Evolutionary conservation across 2,888 invertebrate genomes (phyloP).

Genomic region (Drosophila neonasuta): DNA sequence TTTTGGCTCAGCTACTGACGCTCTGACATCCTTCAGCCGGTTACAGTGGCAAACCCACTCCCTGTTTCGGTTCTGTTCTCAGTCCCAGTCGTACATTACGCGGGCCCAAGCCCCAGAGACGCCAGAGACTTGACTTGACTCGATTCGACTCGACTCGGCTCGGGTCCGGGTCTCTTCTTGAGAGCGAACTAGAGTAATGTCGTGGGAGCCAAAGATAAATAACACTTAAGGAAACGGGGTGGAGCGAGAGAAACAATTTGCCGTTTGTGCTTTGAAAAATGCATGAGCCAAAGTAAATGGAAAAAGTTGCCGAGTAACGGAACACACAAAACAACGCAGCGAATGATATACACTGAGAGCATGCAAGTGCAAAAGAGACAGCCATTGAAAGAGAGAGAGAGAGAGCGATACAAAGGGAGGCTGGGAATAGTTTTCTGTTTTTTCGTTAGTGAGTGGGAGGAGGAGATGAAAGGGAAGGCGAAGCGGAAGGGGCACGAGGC

Average conservation of each 20-base stretch:
- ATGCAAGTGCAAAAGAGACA: neutral
- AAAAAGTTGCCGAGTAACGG: slow-evolving; percentile 70
- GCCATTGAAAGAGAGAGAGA: neutral
- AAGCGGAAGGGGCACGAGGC: neutral
- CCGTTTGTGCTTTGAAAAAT: slow-evolving; percentile 78
- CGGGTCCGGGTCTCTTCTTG: slow-evolving; percentile 31
- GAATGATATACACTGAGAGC: slow-evolving; percentile 1
- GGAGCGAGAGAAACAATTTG: slow-evolving; percentile 70
- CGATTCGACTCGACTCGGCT: neutral
- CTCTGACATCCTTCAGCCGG: neutral
- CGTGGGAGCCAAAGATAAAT: slow-evolving; percentile 75
- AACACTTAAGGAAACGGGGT: slow-evolving; percentile 69
- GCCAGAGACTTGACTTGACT: slow-evolving; percentile 42
- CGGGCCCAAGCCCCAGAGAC: slow-evolving; percentile 40
- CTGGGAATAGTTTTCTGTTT: slow-evolving; percentile 53
- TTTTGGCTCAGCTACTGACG: slow-evolving; percentile 12
- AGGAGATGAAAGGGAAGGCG: neutral
- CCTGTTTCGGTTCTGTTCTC: slow-evolving; percentile 6
- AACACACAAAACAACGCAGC: slow-evolving; percentile 59
- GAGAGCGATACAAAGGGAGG: slow-evolving; percentile 8
- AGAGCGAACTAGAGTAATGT: slow-evolving; percentile 74
- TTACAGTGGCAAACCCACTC: neutral
- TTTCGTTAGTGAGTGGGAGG: neutral
- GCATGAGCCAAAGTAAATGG: slow-evolving; percentile 78
- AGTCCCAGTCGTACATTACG: slow-evolving; percentile 58